These are phyloP conservation scores for Stenchaetothrips biformis DNA, from an alignment of 2,888 invertebrate species.

Conservation along the genomic window DNA sequence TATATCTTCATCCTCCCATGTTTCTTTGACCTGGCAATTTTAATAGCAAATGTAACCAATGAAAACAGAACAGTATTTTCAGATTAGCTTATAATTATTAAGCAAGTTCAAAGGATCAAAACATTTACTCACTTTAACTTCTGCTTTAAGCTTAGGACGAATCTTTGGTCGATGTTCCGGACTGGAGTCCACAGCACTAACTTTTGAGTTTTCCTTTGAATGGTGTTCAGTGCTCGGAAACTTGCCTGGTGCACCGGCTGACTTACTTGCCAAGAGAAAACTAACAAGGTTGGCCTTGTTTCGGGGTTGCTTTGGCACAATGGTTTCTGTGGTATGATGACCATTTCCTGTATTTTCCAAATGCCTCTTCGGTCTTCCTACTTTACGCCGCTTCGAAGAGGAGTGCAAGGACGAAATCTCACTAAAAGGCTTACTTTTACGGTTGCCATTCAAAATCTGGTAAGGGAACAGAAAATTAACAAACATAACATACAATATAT, in stretches of 20 bases:
- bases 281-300: constrained; percentile 52
- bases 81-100: neutral
- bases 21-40: neutral
- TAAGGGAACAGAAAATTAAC: too few relatives aligned
- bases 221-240: constrained; percentile 42
- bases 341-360: constrained; percentile 41
- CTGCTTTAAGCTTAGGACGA: constrained; percentile 67
- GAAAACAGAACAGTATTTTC: neutral
- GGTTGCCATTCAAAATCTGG: neutral
- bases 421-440: neutral
- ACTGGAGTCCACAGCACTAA: constrained; percentile 37
- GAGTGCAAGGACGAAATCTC: constrained; percentile 30
- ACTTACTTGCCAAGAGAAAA: constrained; percentile 37
- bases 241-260: constrained; percentile 41
- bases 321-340: constrained; percentile 61
- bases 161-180: constrained; percentile 52
- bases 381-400: constrained; percentile 70
- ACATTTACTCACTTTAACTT: constrained; percentile 50
- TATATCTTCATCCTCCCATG: neutral
- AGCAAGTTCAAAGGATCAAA: neutral
- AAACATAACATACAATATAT: too few relatives aligned
- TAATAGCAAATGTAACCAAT: neutral
- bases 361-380: constrained; percentile 72
- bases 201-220: constrained; percentile 42
- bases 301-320: constrained; percentile 75